A percentile compares a stretch with the other conserved stretches of the same genome.
These are phyloP conservation scores for Mechanitis messenoides DNA, from an alignment of 2,888 invertebrate species.

Conservation along the genomic window DNA sequence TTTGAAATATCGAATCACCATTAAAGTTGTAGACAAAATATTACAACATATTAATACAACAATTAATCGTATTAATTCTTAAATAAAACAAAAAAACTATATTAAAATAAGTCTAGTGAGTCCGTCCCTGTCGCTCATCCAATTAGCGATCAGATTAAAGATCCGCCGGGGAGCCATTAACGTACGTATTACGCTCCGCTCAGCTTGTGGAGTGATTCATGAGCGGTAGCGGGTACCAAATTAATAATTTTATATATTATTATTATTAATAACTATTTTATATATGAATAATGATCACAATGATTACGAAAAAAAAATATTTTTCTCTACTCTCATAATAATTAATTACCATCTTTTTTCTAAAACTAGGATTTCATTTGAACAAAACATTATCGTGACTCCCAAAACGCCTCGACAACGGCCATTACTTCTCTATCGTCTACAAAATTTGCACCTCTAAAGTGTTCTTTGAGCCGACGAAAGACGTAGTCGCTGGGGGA, in stretches of 20 bases:
- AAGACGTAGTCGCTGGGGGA: constrained; percentile 30
- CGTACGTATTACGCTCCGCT: constrained; percentile 53
- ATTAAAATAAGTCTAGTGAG: constrained; percentile 23
- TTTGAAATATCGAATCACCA: too few relatives aligned
- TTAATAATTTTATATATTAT: too few relatives aligned
- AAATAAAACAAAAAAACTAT: constrained; percentile 5
- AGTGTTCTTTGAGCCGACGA: constrained; percentile 28
- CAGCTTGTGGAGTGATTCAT: constrained; percentile 19
- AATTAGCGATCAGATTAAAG: constrained; percentile 78
- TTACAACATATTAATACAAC: too few relatives aligned
- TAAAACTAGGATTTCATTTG: too few relatives aligned
- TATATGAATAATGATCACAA: too few relatives aligned
- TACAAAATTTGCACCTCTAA: constrained; percentile 25
- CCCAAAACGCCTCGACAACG: constrained; percentile 22
- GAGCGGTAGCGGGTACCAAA: constrained; percentile 19
- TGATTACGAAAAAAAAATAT: too few relatives aligned
- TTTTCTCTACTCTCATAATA: too few relatives aligned
- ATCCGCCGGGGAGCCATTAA: constrained; percentile 77
- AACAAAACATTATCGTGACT: too few relatives aligned
- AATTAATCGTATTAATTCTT: not conserved
- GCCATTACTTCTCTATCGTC: constrained; percentile 23
- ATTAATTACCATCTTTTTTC: too few relatives aligned
- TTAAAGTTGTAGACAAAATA: too few relatives aligned
- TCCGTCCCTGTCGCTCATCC: constrained; percentile 64
- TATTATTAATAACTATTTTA: too few relatives aligned